A percentile compares a stretch with the other conserved stretches of the same genome.
These are phyloP conservation scores for Xiphorhynchus elegans DNA, from an alignment of 2,113 vertebrate species.

Conservation along the genomic window DNA sequence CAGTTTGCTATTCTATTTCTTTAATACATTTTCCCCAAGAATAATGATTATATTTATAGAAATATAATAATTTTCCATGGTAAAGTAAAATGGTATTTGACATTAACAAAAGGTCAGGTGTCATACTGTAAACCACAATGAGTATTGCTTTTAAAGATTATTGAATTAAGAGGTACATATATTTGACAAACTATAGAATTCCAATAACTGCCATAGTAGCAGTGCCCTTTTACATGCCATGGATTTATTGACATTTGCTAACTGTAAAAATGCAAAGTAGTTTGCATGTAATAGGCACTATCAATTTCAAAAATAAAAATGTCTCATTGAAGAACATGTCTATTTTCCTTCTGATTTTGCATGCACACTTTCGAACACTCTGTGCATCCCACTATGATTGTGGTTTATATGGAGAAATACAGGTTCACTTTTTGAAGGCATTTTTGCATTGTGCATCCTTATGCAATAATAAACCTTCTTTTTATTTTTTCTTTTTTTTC, in stretches of 20 bases:
- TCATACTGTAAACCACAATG: constrained; percentile 73
- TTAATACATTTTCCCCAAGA: constrained; percentile 66
- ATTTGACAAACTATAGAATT: constrained; percentile 80
- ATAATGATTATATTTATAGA: constrained; percentile 77
- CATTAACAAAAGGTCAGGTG: constrained; percentile 80
- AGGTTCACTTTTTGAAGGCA: not conserved
- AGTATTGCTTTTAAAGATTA: constrained; percentile 78
- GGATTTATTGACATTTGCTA: constrained; percentile 76
- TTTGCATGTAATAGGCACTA: constrained; percentile 22
- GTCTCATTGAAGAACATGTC: not conserved
- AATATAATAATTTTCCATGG: constrained; percentile 72
- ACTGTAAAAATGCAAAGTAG: constrained; percentile 66
- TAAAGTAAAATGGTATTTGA: constrained; percentile 73
- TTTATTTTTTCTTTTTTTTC: too few species aligned
- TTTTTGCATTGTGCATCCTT: not conserved
- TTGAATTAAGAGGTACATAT: constrained; percentile 78
- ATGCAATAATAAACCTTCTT: not conserved
- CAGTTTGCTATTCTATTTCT: constrained; percentile 48
- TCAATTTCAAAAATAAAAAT: constrained; percentile 57
- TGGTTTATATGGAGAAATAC: not conserved
- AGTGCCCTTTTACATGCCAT: constrained; percentile 72
- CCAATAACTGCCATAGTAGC: constrained; percentile 67
- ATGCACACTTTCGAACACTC: not conserved
- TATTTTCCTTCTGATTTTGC: not conserved
- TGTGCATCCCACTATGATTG: not conserved